Conservation (phyloP, 2,113 vertebrate species). For the Silurus meridionalis region DNA sequence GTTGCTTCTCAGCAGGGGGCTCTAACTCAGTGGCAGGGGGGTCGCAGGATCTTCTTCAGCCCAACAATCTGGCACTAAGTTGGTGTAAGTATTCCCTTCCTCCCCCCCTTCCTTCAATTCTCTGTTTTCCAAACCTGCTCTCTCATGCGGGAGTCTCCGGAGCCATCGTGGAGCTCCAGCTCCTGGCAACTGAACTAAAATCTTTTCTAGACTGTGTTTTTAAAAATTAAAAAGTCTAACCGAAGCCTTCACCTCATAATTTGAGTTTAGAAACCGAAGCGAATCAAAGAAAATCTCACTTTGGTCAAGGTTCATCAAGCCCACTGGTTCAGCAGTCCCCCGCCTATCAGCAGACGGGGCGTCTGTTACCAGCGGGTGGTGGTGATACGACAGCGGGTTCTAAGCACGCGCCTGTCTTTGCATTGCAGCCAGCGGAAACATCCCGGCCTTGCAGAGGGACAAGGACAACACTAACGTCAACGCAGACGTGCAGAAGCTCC, state of each 20-base stretch:
- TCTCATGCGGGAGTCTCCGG: not conserved
- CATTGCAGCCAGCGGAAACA: conserved; percentile 88
- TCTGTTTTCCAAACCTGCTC: conserved; percentile 61
- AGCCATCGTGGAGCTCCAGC: not conserved
- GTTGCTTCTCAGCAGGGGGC: conserved; percentile 80
- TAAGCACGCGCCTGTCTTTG: conserved; percentile 17
- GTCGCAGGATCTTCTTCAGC: conserved; percentile 80
- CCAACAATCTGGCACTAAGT: conserved; percentile 83
- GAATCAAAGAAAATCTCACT: not conserved
- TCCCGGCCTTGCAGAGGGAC: conserved; percentile 93
- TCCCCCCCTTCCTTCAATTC: conserved; percentile 57
- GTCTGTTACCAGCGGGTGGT: conserved; percentile 38
- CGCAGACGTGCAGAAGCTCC: conserved; percentile 95
- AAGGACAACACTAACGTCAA: conserved; percentile 99
- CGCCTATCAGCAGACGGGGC: not conserved
- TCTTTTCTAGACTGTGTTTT: not conserved
- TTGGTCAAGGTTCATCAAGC: conserved; percentile 8
- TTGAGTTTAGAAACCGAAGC: not conserved
- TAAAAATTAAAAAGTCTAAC: not conserved
- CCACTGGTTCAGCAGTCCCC: conserved; percentile 7
- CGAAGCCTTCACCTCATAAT: not conserved
- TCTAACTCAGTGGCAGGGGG: conserved; percentile 79
- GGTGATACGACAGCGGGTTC: not conserved
- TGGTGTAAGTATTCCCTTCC: conserved; percentile 79
- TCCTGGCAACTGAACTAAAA: not conserved